Evolutionary conservation across 2,888 invertebrate genomes (phyloP).

Genomic region (Caenorhabditis virilis): DNA sequence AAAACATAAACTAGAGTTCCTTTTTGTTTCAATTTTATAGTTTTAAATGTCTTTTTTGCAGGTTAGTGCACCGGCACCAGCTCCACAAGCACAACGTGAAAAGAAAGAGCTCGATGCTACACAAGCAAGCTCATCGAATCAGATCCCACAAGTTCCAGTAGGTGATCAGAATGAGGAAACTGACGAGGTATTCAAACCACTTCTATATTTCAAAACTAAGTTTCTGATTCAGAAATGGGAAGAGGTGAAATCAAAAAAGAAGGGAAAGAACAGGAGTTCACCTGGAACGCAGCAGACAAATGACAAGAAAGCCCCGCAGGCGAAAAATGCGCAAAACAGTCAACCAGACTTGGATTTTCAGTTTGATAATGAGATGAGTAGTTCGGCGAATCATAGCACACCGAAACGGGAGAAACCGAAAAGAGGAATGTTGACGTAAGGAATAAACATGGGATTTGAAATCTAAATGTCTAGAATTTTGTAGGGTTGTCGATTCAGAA

Average conservation of each 20-base stretch:
- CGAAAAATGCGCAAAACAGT: slow-evolving; percentile 10
- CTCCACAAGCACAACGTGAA: slow-evolving; percentile 1
- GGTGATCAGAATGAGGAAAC: too few relatives aligned
- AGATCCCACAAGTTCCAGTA: too few relatives aligned
- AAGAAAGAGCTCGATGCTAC: neutral
- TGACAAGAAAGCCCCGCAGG: slow-evolving; percentile 3
- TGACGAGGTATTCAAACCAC: too few relatives aligned
- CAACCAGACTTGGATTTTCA: slow-evolving; percentile 80
- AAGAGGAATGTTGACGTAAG: slow-evolving; percentile 22
- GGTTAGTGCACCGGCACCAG: slow-evolving; percentile 9
- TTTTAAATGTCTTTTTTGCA: too few relatives aligned
- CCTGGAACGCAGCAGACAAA: slow-evolving; percentile 17
- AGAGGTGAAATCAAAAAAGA: slow-evolving; percentile 53
- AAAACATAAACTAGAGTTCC: too few relatives aligned
- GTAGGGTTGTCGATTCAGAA: slow-evolving; percentile 71
- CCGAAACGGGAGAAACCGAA: slow-evolving; percentile 46
- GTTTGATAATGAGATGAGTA: slow-evolving; percentile 89
- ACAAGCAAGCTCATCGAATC: slow-evolving; percentile 4
- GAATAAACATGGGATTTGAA: too few relatives aligned
- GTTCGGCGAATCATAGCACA: slow-evolving; percentile 19
- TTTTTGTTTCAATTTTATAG: too few relatives aligned
- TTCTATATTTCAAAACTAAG: too few relatives aligned
- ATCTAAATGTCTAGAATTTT: neutral
- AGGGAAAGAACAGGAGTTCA: slow-evolving; percentile 35
- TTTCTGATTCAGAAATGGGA: slow-evolving; percentile 40